Base-by-base conservation (phyloP, 2,113 vertebrate species). In the Albula glossodonta region DNA sequence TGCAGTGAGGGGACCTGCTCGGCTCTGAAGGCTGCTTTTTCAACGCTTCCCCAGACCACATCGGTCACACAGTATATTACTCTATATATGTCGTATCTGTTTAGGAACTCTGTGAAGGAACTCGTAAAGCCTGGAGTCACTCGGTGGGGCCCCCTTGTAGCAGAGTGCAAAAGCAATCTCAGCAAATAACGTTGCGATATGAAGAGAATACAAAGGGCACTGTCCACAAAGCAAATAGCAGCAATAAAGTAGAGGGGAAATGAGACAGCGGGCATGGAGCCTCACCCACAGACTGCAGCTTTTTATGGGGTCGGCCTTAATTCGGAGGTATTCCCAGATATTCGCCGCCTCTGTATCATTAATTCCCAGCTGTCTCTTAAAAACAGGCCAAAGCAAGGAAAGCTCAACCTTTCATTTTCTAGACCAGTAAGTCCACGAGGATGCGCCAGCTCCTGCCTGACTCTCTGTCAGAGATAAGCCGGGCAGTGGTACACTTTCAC, bases 401-500 rank as follows among this genome's bases (percentile, higher is more conserved):
- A 81, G 50, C 81, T 79, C 31, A 81, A 81, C 51, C 81, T 86
- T 85, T 84, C 49, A 87, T 87, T 87, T 87, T 85, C 79, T 88
- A 85, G 74, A 86, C 81, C 86, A 87, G 81, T 82, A 86, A 78
- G 19, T 83, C 60, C 77, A 57, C 19, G 51, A 25, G 31, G 13
- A 63, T 80, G 19, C 25, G n/a, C 48, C n/a, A 83, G 52, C 6
- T 49, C 77, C 57, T 85, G 6, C 52, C 83, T 60, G 49, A 70
- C 41, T 87, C 84, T 81, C 81, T 84, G 66, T 84, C 63, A 81
- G 48, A 87, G 60, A 87, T 84, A 83, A 86, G n/a, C 74, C 8
- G 11, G 13, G 52, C 51, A 7, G 63, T 22, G 78, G 77, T 78
- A 81, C 7, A 83, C 79, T 53, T 81, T 41, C 22, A 49, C 11